These are phyloP conservation scores for Eospalax fontanierii DNA, from an alignment of 2,797 vertebrate genomes.

Conservation along the genomic window DNA sequence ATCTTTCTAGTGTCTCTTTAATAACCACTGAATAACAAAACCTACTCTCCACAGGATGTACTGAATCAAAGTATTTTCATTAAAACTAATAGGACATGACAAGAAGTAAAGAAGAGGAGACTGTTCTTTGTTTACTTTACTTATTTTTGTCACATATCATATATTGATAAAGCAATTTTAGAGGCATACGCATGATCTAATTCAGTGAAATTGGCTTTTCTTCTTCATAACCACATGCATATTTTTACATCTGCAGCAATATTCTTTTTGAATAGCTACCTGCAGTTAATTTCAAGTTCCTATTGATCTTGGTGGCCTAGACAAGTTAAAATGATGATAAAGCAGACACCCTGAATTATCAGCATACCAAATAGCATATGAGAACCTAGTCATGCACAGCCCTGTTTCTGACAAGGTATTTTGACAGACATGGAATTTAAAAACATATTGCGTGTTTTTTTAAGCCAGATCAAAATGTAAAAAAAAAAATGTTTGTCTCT, in stretches of 20 bases:
- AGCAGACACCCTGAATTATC: constrained; percentile 68
- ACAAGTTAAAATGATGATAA: constrained; percentile 75
- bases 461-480: constrained; percentile 35
- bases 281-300: constrained; percentile 84
- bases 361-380: constrained; percentile 35
- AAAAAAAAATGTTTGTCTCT: constrained; percentile 42
- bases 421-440: constrained; percentile 63
- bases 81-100: constrained; percentile 79
- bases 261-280: constrained; percentile 69
- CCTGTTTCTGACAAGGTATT: constrained; percentile 58
- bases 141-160: constrained; percentile 76
- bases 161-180: constrained; percentile 68
- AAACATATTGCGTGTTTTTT: constrained; percentile 76
- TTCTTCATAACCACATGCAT: constrained; percentile 53
- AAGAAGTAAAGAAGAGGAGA: constrained; percentile 67
- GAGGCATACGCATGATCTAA: neutral
- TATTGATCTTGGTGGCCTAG: constrained; percentile 77
- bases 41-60: constrained; percentile 68
- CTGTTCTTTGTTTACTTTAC: constrained; percentile 71
- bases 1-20: constrained; percentile 69
- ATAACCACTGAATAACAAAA: constrained; percentile 76
- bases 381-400: constrained; percentile 70
- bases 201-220: constrained; percentile 75
- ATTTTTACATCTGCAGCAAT: constrained; percentile 76
- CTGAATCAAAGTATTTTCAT: constrained; percentile 76